Base-by-base conservation (phyloP, 2,113 vertebrate genomes). In the Probosciger aterrimus region DNA sequence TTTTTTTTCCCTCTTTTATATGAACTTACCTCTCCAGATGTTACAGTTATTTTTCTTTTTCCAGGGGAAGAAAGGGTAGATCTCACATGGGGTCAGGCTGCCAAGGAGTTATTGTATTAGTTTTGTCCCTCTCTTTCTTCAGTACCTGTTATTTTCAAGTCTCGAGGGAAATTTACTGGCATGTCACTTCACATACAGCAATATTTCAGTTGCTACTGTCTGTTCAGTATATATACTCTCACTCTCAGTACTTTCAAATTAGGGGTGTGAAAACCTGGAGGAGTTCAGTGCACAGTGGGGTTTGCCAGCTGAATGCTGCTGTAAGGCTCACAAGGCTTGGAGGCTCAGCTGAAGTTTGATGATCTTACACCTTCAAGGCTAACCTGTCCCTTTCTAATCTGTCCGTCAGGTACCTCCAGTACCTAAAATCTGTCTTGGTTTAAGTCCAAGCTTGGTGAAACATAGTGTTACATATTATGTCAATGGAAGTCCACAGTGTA, bases 171-270 rank as follows among this genome's bases (percentile, higher is more conserved):
- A 95, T 95, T 91, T 93, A 78, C 75, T 95, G 83, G 43, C 73
- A 86, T 90, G 93, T 92, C 92, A 88, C 70, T 92, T 96, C 95
- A 95, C 86, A 90, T 92, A 85, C 94, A 94, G 86, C 83, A 93
- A 86, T 96, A 95, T 92, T 95, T 88, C 82, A 88, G 71, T 69
- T 65, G 30, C 75, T 92, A 35, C 43, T 78, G 22, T 92, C 86
- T 93, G 65, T 80, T 94, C 86, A 74, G 82, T 95, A 67, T 11
- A 90, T 82, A 83, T 22, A 80, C 25, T 74, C 59, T 87, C 82
- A 47, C 69, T 90, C 39, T 43, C 57, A 63, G 50, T 44, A 68
- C 37, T 96, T 95, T 83, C 49, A 84, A 90, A 95, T 90, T 82
- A 92, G 47, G 49, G n/a, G 43, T 92, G 82, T 85, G 60, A 81